Base-by-base conservation (phyloP, 2,888 invertebrate genomes). In the Cataglyphis cursor region DNA sequence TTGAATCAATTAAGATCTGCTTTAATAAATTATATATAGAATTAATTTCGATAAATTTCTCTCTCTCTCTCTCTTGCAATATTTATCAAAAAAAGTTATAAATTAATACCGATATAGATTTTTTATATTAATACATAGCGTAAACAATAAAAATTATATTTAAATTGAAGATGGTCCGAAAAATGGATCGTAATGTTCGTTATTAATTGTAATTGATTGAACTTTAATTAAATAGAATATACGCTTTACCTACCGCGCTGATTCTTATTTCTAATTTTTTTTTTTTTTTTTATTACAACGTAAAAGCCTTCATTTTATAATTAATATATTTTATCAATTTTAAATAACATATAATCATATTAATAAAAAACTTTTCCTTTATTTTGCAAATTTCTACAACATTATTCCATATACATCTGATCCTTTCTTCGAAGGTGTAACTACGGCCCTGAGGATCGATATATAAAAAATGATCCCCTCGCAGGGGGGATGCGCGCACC, bases 391-490 rank as follows among this genome's bases (percentile, higher is more conserved):
- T 44, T 21, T 15, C 24, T 38, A 44, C 1, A 57, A 0, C 9
- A 31, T 4, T 9, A n/a, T n/a, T 41, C 15, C n/a, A 15, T 31
- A 51, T 51, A 48, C 5, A 57, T 38, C 28, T 28, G n/a, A 12
- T 6, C 38, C 12, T 24, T 35, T 3, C 0, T 12, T 48, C 15
- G 15, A 4, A 15, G 4, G 3, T 75, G 62, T 21, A 82, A 54
- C 59, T 81, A 66, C 51, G 44, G 48, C 48, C 51, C 59, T 68
- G 41, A 54, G 80, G 38, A n/a, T 72, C 24, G 38, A 48, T 61
- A 48, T 51, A 83, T 61, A 82, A 88, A 83, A 84, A 88, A 89
- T 86, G 21, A 12, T 15, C 18, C 6, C 48, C 18, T 18, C 31
- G 6, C 35, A 48, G 41, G 28, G n/a, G 21, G 3, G n/a, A 35